phyloP scores from a whole-genome alignment of 2,113 vertebrate genomes.

The Suricata suricatta region DNA sequence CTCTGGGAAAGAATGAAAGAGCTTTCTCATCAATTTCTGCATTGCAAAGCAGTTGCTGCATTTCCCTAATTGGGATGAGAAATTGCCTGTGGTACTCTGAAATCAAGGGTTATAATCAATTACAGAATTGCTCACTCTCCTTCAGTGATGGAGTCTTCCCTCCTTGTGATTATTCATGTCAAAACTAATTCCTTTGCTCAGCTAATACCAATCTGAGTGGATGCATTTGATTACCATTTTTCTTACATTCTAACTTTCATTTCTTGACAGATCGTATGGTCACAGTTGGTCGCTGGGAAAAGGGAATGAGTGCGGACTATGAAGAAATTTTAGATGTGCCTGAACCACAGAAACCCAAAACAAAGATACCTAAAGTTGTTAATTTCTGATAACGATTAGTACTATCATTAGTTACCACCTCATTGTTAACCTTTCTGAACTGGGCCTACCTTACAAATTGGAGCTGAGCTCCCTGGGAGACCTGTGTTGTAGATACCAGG shows the following conservation, averaged over 20 bases:
- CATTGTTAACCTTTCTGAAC: not conserved
- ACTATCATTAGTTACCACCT: not conserved
- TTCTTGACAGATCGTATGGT: conserved; percentile 85
- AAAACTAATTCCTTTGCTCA: conserved; percentile 16
- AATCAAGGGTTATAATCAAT: conserved; percentile 76
- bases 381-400: conserved; percentile 86
- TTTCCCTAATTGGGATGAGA: conserved; percentile 66
- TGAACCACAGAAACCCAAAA: conserved; percentile 79
- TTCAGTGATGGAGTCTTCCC: conserved; percentile 49
- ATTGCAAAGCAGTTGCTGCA: conserved; percentile 40
- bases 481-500: not conserved
- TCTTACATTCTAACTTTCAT: not conserved
- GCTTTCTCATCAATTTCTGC: conserved; percentile 39
- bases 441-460: not conserved
- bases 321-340: conserved; percentile 88
- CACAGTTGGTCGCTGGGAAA: conserved; percentile 91
- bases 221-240: not conserved
- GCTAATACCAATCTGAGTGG: not conserved
- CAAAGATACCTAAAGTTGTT: conserved; percentile 90
- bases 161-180: conserved; percentile 63
- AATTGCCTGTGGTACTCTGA: conserved; percentile 30
- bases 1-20: conserved; percentile 30
- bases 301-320: conserved; percentile 93
- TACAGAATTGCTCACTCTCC: conserved; percentile 64
- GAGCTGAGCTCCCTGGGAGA: not conserved